Conservation (phyloP, 1,140 invertebrate species). For the Drosophila eugracilis region DNA sequence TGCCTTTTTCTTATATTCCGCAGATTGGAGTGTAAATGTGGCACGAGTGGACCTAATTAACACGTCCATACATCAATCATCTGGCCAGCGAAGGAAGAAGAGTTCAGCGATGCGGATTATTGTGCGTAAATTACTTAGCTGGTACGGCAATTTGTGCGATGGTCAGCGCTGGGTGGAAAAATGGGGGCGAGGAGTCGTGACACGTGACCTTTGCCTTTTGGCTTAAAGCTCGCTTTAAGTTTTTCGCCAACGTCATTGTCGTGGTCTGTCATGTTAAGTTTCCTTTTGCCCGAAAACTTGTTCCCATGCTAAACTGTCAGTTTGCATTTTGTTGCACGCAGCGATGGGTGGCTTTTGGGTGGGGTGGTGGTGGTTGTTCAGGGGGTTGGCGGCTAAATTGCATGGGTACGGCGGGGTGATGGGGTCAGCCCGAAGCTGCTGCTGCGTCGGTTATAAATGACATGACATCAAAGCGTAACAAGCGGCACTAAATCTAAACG, state of each 20-base stretch:
- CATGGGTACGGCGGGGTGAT: constrained; percentile 23
- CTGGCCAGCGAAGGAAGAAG: constrained; percentile 59
- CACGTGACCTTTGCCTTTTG: constrained; percentile 41
- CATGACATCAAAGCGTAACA: constrained; percentile 82
- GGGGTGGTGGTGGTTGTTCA: neutral
- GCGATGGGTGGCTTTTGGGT: neutral
- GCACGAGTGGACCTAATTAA: constrained; percentile 77
- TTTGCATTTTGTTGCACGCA: constrained; percentile 72
- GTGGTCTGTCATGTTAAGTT: constrained; percentile 74
- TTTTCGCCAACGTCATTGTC: constrained; percentile 49
- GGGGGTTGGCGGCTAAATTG: constrained; percentile 7
- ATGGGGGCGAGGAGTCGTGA: neutral
- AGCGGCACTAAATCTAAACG: constrained; percentile 83
- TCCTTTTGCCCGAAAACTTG: constrained; percentile 53
- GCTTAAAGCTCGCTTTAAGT: constrained; percentile 43
- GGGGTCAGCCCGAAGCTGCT: constrained; percentile 41
- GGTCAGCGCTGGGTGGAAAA: neutral
- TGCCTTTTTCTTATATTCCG: constrained; percentile 5
- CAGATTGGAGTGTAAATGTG: constrained; percentile 54
- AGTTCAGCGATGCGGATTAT: constrained; percentile 80
- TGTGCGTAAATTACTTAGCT: constrained; percentile 79
- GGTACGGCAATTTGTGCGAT: constrained; percentile 27
- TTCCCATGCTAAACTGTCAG: constrained; percentile 72
- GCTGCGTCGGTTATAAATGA: constrained; percentile 75
- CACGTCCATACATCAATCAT: constrained; percentile 83